These are phyloP conservation scores for Epinephelus moara DNA, from an alignment of 2,113 vertebrate genomes.

Conservation along the genomic window DNA sequence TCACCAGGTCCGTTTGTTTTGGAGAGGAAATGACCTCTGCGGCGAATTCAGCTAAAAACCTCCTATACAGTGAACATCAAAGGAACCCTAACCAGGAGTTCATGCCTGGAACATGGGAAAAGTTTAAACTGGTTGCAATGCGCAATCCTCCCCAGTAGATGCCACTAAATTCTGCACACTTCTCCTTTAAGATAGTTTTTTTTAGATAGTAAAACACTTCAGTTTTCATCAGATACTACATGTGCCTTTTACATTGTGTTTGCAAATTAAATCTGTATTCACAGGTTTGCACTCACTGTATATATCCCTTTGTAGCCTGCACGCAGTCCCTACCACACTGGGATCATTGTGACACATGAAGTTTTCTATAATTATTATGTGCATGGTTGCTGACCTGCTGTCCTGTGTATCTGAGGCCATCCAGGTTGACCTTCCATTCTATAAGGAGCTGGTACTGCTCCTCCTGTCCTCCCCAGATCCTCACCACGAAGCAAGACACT, in stretches of 20 bases:
- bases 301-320: not conserved
- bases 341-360: not conserved
- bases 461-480: conserved; percentile 95
- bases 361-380: not conserved
- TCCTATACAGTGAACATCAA: no score
- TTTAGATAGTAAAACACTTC: not conserved
- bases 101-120: no score
- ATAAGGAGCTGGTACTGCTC: conserved; percentile 92
- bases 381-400: conserved; percentile 89
- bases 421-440: conserved; percentile 97
- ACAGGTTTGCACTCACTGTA: not conserved
- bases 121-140: no score
- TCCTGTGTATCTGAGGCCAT: conserved; percentile 95
- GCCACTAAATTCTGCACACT: no score
- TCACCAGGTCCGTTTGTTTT: no score
- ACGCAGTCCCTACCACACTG: not conserved
- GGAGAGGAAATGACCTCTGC: no score
- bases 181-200: not conserved
- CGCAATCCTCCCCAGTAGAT: no score
- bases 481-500: conserved; percentile 95
- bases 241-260: no score
- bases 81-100: no score
- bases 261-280: not conserved
- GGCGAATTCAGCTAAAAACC: no score
- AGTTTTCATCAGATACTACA: not conserved